phyloP scores from a whole-genome alignment of 2,888 invertebrate genomes.

The Poecilobothrus nobilitatus region DNA sequence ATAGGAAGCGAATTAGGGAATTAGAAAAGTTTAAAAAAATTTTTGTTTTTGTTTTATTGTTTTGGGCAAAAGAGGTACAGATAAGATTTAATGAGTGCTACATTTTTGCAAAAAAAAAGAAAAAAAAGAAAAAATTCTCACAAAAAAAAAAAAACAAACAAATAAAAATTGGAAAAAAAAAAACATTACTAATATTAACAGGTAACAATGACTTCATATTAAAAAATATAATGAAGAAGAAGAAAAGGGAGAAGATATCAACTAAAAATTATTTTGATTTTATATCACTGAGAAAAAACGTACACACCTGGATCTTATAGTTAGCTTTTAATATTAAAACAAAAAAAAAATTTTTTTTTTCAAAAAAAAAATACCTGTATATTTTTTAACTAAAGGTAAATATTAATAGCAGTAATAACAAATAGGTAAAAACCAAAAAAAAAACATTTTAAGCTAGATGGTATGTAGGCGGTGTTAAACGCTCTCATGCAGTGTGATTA shows the following conservation, averaged over 20 bases:
- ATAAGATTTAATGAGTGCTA: not conserved
- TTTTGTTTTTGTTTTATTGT: too few species aligned
- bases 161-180: not conserved
- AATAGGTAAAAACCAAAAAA: not conserved
- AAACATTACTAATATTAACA: not conserved
- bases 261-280: not conserved
- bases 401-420: not conserved
- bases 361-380: not conserved
- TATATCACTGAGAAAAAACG: too few species aligned
- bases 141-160: not conserved
- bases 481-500: slow-evolving; percentile 3
- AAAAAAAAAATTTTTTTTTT: not conserved
- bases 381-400: not conserved
- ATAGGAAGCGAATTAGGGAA: too few species aligned
- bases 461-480: slow-evolving; percentile 6
- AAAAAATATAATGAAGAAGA: not conserved
- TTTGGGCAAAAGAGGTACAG: not conserved
- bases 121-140: slow-evolving; percentile 3
- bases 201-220: slow-evolving; percentile 4
- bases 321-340: not conserved
- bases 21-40: too few species aligned
- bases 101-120: not conserved
- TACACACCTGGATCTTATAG: not conserved
- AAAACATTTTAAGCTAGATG: not conserved
- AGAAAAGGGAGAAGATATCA: not conserved